These are phyloP conservation scores for Eucera pruinosa DNA, from an alignment of 2,888 invertebrate genomes.

Conservation along the genomic window DNA sequence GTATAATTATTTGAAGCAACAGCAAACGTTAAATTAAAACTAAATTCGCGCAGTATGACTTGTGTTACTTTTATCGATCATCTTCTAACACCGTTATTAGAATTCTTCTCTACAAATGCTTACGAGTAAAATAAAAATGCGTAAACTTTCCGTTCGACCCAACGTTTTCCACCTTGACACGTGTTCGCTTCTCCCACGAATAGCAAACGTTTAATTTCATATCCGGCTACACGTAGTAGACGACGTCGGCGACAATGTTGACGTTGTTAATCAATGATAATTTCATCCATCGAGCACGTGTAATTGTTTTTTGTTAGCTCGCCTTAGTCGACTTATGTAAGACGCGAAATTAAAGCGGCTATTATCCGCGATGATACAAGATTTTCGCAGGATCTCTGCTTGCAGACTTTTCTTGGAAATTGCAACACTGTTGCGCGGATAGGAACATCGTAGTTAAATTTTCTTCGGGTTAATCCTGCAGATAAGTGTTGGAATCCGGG, in stretches of 20 bases:
- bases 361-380: slow-evolving; percentile 1
- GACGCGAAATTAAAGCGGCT: not conserved
- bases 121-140: too few species aligned
- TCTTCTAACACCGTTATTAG: too few species aligned
- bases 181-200: too few species aligned
- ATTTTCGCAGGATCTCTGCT: not conserved
- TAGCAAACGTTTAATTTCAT: not conserved
- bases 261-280: slow-evolving; percentile 25
- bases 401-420: not conserved
- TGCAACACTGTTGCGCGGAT: not conserved
- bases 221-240: too few species aligned
- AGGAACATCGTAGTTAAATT: not conserved
- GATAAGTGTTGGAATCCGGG: too few species aligned
- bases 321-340: slow-evolving; percentile 9
- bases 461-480: too few species aligned
- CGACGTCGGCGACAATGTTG: not conserved
- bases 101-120: too few species aligned
- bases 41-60: too few species aligned
- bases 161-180: not conserved
- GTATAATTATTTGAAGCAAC: too few species aligned
- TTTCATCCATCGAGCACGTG: not conserved
- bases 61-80: too few species aligned
- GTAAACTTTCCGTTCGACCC: too few species aligned
- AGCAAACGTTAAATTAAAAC: too few species aligned
- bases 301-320: not conserved